A percentile compares a stretch with the other conserved stretches of the same genome.
These are phyloP conservation scores for Morphnarchus princeps DNA, from an alignment of 2,113 vertebrate species.

Conservation along the genomic window DNA sequence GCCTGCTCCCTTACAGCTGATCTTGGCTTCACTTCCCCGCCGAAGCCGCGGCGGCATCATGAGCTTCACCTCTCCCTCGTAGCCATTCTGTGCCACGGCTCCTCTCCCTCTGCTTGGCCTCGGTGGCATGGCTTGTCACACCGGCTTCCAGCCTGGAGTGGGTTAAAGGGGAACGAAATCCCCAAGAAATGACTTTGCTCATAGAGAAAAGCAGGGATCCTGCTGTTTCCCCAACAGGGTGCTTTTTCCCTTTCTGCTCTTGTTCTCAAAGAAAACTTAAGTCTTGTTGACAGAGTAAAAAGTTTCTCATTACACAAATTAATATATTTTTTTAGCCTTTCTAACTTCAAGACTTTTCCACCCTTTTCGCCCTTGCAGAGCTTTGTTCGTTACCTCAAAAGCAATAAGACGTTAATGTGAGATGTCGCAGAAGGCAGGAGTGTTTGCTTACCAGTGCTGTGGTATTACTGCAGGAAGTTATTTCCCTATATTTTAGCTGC, in stretches of 20 bases:
- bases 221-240: background rate
- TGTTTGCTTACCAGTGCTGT: rapidly evolving
- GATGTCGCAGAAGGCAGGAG: background rate
- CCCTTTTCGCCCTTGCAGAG: background rate
- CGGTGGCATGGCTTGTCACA: background rate
- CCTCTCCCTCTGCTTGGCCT: background rate
- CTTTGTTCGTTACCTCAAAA: background rate
- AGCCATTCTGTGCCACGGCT: too few species aligned
- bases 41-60: background rate
- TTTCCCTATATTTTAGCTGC: background rate
- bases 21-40: background rate
- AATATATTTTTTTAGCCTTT: background rate
- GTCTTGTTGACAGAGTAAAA: background rate
- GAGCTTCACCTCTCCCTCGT: background rate
- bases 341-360: too few species aligned
- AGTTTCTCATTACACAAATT: background rate
- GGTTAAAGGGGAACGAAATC: background rate
- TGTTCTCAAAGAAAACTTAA: background rate
- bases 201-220: background rate
- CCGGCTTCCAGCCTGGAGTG: background rate
- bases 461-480: background rate
- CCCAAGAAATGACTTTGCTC: background rate
- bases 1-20: background rate
- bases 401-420: background rate
- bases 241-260: background rate